Percentiles rank a stretch among this genome's conserved stretches.
These are phyloP conservation scores for Polypedilum pembai DNA, from an alignment of 1,140 invertebrate species.

Conservation along the genomic window DNA sequence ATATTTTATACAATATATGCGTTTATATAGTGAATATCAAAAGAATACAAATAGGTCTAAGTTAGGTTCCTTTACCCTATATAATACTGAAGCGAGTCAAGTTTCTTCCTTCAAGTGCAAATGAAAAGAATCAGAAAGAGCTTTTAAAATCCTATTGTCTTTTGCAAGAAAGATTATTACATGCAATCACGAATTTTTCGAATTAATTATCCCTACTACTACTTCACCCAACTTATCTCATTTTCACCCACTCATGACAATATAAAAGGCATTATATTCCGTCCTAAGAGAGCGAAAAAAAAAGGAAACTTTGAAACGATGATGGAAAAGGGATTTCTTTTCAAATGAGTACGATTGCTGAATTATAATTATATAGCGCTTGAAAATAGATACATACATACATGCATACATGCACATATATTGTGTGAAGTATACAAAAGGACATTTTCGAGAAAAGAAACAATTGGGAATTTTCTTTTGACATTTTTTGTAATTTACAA, in stretches of 20 bases:
- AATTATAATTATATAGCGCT: not conserved
- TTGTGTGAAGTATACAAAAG: not conserved
- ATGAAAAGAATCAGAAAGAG: not conserved
- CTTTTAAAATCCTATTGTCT: slow-evolving; percentile 3
- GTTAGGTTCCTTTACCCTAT: too few species aligned
- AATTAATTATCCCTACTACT: slow-evolving; percentile 5
- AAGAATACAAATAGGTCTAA: too few species aligned
- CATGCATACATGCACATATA: not conserved
- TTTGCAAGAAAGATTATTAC: not conserved
- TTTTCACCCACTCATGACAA: not conserved
- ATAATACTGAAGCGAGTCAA: not conserved
- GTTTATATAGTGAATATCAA: too few species aligned
- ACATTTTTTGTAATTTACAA: slow-evolving; percentile 10
- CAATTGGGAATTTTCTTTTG: not conserved
- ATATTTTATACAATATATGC: too few species aligned
- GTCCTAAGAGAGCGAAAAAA: not conserved
- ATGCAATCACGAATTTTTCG: not conserved
- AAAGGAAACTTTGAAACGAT: not conserved
- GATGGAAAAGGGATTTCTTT: not conserved
- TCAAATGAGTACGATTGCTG: not conserved
- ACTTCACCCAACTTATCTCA: too few species aligned
- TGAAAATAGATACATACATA: not conserved
- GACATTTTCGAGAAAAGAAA: not conserved
- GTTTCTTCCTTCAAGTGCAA: not conserved
- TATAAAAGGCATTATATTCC: not conserved